These are phyloP conservation scores for Gortyna flavago DNA, from an alignment of 2,888 invertebrate genomes.

Conservation along the genomic window DNA sequence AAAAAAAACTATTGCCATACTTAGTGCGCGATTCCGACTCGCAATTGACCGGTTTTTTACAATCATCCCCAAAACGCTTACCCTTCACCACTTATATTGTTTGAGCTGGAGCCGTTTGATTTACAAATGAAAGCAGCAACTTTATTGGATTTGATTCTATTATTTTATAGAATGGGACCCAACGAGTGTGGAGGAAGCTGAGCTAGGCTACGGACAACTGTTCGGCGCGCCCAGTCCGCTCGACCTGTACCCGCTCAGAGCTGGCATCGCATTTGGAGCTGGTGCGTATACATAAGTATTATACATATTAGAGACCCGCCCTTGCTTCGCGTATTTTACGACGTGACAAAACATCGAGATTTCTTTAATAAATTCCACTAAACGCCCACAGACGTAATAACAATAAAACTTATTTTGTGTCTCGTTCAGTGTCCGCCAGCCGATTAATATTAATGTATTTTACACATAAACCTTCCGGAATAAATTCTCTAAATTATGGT, in stretches of 20 bases:
- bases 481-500: background rate
- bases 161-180: conserved; percentile 84
- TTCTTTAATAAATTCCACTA: background rate
- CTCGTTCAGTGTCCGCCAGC: background rate
- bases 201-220: conserved; percentile 86
- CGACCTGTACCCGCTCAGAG: conserved; percentile 79
- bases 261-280: conserved; percentile 81
- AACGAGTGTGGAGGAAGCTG: conserved; percentile 83
- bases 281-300: conserved; percentile 66
- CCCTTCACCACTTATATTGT: too few relatives aligned
- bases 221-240: conserved; percentile 81
- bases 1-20: too few relatives aligned
- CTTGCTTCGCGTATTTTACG: background rate
- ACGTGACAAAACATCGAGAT: background rate
- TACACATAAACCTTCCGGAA: background rate
- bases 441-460: background rate
- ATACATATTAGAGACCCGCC: background rate
- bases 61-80: background rate
- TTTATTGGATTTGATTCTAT: background rate
- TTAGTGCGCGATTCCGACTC: too few relatives aligned
- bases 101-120: background rate
- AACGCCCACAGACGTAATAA: background rate
- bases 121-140: background rate
- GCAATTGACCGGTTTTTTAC: too few relatives aligned
- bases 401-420: background rate